Percentiles rank a stretch among this genome's conserved stretches.
Evolutionary conservation across 2,888 invertebrate species (phyloP).

Genomic region (Agrypnus murinus): DNA sequence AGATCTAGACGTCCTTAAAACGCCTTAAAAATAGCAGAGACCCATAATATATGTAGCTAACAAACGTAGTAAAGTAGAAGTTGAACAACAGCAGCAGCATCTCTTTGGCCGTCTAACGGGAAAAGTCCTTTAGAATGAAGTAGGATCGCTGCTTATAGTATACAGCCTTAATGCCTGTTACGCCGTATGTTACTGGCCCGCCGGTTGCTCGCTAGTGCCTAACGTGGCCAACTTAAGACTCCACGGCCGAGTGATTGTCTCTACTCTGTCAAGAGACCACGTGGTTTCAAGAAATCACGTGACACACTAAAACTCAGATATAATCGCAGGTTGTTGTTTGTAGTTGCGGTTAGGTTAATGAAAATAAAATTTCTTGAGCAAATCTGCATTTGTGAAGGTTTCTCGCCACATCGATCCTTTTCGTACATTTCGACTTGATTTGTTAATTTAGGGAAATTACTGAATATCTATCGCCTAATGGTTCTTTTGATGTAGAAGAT

Average conservation of each 20-base stretch:
- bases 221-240: constrained; percentile 50
- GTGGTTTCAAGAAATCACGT: constrained; percentile 52
- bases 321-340: constrained; percentile 46
- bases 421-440: too few species aligned
- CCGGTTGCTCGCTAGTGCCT: constrained; percentile 47
- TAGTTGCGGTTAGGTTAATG: too few species aligned
- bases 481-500: constrained; percentile 2
- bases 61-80: background rate
- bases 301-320: constrained; percentile 40
- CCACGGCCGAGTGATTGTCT: constrained; percentile 46
- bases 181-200: constrained; percentile 37
- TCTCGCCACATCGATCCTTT: too few species aligned
- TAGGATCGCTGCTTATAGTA: constrained; percentile 30
- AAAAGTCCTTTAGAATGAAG: constrained; percentile 33
- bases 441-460: too few species aligned
- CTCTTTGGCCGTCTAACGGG: constrained; percentile 8
- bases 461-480: too few species aligned
- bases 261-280: constrained; percentile 50
- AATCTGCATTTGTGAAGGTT: too few species aligned
- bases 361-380: too few species aligned
- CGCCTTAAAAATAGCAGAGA: constrained; percentile 29
- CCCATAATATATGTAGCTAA: background rate
- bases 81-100: too few species aligned
- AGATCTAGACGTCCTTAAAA: constrained; percentile 30
- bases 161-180: constrained; percentile 29